Percentiles rank a stretch among this genome's conserved stretches.
These are phyloP conservation scores for Catostomus latipinnis DNA, from an alignment of 2,797 vertebrate species.

Conservation along the genomic window DNA sequence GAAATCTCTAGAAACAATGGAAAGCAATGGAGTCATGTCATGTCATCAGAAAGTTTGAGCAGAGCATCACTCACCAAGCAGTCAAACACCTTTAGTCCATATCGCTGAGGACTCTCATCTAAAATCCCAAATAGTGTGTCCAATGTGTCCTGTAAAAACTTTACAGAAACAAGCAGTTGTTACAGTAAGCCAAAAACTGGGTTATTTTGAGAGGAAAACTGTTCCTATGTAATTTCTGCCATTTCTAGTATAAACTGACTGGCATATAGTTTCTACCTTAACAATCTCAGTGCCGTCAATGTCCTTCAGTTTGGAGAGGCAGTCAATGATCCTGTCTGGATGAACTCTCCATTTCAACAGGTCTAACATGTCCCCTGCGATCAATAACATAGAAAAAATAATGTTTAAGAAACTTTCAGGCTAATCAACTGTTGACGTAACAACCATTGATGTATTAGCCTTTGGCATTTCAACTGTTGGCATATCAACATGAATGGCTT, in stretches of 20 bases:
- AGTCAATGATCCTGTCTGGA: slow-evolving; percentile 93
- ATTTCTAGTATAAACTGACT: background rate
- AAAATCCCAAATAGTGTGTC: slow-evolving; percentile 96
- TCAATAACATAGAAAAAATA: background rate
- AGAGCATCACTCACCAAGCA: slow-evolving; percentile 84
- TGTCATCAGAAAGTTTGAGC: background rate
- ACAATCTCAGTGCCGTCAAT: slow-evolving; percentile 99
- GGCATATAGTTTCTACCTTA: slow-evolving; percentile 80
- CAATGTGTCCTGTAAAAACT: slow-evolving; percentile 97
- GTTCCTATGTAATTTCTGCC: background rate
- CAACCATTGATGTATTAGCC: too few relatives aligned
- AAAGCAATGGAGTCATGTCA: background rate
- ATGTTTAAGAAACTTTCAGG: background rate
- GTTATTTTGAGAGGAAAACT: background rate
- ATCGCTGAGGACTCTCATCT: slow-evolving; percentile 95
- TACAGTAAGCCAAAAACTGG: background rate
- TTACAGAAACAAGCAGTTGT: slow-evolving; percentile 22
- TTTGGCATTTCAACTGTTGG: too few relatives aligned
- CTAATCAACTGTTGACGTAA: too few relatives aligned
- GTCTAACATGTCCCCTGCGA: slow-evolving; percentile 94
- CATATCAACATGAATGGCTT: too few relatives aligned
- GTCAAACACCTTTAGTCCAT: slow-evolving; percentile 94
- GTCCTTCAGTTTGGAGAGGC: slow-evolving; percentile 95
- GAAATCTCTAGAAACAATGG: slow-evolving; percentile 19
- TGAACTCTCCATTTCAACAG: slow-evolving; percentile 96